Conservation (phyloP, 1,140 invertebrate genomes). For the Drosophila bipectinata region DNA sequence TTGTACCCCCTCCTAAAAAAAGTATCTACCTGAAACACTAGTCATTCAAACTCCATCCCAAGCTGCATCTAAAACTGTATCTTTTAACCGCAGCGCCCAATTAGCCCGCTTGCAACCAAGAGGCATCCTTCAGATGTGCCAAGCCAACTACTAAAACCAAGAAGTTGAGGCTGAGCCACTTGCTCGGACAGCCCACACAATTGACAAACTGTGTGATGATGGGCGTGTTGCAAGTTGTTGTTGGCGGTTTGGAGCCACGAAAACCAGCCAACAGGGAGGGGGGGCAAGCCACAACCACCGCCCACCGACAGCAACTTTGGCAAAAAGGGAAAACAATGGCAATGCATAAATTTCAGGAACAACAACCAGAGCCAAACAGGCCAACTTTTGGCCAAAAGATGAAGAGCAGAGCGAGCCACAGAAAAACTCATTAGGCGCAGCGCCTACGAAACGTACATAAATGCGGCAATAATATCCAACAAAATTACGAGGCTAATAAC, state of each 20-base stretch:
- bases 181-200: slow-evolving; percentile 40
- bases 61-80: slow-evolving; percentile 27
- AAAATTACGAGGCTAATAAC: slow-evolving; percentile 79
- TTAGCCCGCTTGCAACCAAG: slow-evolving; percentile 24
- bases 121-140: slow-evolving; percentile 32
- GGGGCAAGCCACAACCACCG: slow-evolving; percentile 25
- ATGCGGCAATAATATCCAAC: slow-evolving; percentile 69
- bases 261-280: slow-evolving; percentile 22
- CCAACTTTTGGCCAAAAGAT: slow-evolving; percentile 30
- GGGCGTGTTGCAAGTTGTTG: slow-evolving; percentile 7
- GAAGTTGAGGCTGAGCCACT: slow-evolving; percentile 17
- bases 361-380: slow-evolving; percentile 46
- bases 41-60: not conserved
- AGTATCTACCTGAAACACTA: not conserved
- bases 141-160: slow-evolving; percentile 15
- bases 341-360: slow-evolving; percentile 66
- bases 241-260: slow-evolving; percentile 19
- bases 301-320: slow-evolving; percentile 31
- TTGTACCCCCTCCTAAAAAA: not conserved
- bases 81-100: slow-evolving; percentile 21
- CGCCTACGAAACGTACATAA: slow-evolving; percentile 72
- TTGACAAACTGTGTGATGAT: slow-evolving; percentile 31
- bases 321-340: slow-evolving; percentile 43
- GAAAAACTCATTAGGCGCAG: slow-evolving; percentile 77
- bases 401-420: slow-evolving; percentile 18